Evolutionary conservation across 2,888 invertebrate species (phyloP).

Genomic region (Megaustenia siamemsis): DNA sequence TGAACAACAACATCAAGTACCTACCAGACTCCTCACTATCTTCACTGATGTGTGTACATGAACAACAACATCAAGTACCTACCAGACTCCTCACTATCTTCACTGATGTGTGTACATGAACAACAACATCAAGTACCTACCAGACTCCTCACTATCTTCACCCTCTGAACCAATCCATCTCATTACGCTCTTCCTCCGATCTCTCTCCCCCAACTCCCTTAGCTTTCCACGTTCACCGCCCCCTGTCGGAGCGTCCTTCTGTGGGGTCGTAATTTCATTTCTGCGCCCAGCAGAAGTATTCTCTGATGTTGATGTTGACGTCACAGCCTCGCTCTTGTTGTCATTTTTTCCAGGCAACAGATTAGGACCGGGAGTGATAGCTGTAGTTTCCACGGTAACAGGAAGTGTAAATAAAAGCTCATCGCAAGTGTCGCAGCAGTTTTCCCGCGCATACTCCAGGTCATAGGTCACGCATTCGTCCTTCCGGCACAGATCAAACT

Average conservation of each 20-base stretch:
- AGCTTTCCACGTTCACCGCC: neutral
- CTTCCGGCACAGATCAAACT: slow-evolving; percentile 47
- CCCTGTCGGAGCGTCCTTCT: neutral
- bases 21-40: too few relatives aligned
- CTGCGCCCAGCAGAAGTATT: neutral
- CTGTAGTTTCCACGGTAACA: slow-evolving; percentile 47
- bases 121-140: neutral
- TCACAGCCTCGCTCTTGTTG: neutral
- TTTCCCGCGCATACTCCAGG: slow-evolving; percentile 52
- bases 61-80: too few relatives aligned
- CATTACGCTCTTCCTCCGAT: neutral
- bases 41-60: too few relatives aligned
- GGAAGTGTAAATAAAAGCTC: slow-evolving; percentile 55
- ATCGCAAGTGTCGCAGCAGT: slow-evolving; percentile 58
- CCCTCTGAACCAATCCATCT: neutral
- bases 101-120: too few relatives aligned
- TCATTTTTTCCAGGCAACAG: neutral
- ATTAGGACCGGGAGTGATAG: neutral
- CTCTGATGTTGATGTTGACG: neutral
- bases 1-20: too few relatives aligned
- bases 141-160: neutral
- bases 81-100: too few relatives aligned
- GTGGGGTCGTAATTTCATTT: slow-evolving; percentile 7
- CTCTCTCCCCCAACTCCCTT: neutral
- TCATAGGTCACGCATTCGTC: slow-evolving; percentile 55